Base-by-base conservation (phyloP, 2,113 vertebrate genomes). In the Lepus europaeus region DNA sequence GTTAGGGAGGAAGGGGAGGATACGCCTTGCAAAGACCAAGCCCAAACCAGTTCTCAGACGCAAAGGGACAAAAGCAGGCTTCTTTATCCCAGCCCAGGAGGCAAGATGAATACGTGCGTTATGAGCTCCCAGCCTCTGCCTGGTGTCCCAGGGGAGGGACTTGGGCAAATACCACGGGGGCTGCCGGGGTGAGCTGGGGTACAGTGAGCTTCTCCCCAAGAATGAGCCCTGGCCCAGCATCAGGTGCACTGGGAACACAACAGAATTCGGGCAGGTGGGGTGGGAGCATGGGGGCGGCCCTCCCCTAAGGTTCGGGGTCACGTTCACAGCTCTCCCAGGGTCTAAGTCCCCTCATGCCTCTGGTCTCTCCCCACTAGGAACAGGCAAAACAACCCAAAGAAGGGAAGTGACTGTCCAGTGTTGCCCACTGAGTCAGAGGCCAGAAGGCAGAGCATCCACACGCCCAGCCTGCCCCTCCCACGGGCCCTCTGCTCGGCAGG, bases 101-200 rank as follows among this genome's bases (percentile, higher is more conserved):
- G 94, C 39, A 61, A 90, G 82, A 87, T 93, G 93, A 96, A 94
- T 94, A 93, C 94, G 92, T 95, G 92, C 92, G 94, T 94, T 88
- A 83, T 80, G 19, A 93, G 70, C 81, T 49, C 79, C 39, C 7
- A 49, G 76, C 76, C 81, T 91, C 66, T 64, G 95, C 89, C 95
- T 95, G 88, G 70, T 66, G 69, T 93, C 96, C 73, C 16, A 33
- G 92, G 89, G 95, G 94, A 96, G 80, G 56, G 88, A 96, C 22
- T 64, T 33, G 61, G 69, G n/a, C 72, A 96, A 93, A 97, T 56
- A 93, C 33, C 11, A 1, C 5, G 49, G 16, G 17, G 61, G 73
- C 87, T 95, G 96, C 94, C 94, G 93, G 88, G 59, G 68, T 29
- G 63, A 92, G 95, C 85, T 36, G 85, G 77, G 84, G 77, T 80